Conservation (phyloP, 1,140 invertebrate species). For the Solenopsis fugax region DNA sequence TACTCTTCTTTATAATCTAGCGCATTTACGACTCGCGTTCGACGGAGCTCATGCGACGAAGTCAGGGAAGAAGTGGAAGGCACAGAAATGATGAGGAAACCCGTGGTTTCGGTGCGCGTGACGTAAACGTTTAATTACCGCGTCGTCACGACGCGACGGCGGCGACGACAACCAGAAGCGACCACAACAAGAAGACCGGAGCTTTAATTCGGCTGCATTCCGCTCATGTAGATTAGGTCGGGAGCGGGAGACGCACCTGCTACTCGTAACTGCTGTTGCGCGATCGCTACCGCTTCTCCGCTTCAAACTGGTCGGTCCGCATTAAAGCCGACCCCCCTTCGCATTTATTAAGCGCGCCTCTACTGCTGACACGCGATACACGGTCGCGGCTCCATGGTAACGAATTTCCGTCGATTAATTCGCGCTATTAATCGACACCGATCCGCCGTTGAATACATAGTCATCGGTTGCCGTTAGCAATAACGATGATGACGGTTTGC, state of each 20-base stretch:
- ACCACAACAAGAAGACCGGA: slow-evolving; percentile 1
- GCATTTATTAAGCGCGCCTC: slow-evolving; percentile 66
- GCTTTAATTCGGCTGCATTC: slow-evolving; percentile 78
- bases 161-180: neutral
- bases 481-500: neutral
- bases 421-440: slow-evolving; percentile 52
- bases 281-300: slow-evolving; percentile 13
- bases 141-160: neutral
- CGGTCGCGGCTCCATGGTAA: neutral
- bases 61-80: neutral
- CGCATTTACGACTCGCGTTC: slow-evolving; percentile 5
- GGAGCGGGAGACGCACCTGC: slow-evolving; percentile 59
- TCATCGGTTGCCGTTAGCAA: slow-evolving; percentile 22
- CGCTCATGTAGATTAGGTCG: slow-evolving; percentile 76
- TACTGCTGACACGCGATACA: neutral
- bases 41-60: neutral
- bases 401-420: slow-evolving; percentile 69
- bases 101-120: neutral
- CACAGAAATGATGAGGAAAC: neutral
- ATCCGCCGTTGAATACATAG: neutral
- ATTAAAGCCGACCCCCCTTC: slow-evolving; percentile 55
- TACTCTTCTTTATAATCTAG: slow-evolving; percentile 32
- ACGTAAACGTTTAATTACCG: slow-evolving; percentile 23
- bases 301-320: slow-evolving; percentile 69
- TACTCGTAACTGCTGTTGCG: slow-evolving; percentile 54